A percentile compares a stretch with the other conserved stretches of the same genome.
Conservation (phyloP, 2,797 vertebrate genomes). For the Pseudopleuronectes americanus region DNA sequence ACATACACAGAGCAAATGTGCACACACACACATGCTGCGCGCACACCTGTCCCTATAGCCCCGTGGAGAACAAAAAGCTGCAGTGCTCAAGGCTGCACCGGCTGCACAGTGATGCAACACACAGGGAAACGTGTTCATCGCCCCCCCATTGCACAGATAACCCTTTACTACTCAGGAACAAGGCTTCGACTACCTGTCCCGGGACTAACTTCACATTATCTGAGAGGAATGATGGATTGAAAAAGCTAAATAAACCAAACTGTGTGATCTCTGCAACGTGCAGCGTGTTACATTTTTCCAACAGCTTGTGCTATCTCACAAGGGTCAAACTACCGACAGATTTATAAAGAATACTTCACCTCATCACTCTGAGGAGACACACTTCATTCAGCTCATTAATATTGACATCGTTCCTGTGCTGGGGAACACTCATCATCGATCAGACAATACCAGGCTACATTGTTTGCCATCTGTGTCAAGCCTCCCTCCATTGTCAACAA, state of each 20-base stretch:
- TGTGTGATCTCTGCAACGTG: slow-evolving; percentile 12
- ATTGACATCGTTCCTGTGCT: slow-evolving; percentile 53
- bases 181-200: slow-evolving; percentile 51
- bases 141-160: slow-evolving; percentile 30
- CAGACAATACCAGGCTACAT: slow-evolving; percentile 17
- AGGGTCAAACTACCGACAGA: slow-evolving; percentile 20
- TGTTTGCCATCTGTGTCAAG: slow-evolving; percentile 17
- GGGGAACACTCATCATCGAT: slow-evolving; percentile 60
- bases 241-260: slow-evolving; percentile 26
- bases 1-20: not conserved
- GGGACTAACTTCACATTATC: slow-evolving; percentile 43
- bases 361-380: slow-evolving; percentile 51
- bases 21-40: slow-evolving; percentile 35
- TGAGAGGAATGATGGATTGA: slow-evolving; percentile 41
- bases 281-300: not conserved
- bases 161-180: slow-evolving; percentile 4
- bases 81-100: slow-evolving; percentile 49
- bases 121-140: slow-evolving; percentile 50
- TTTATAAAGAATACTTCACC: slow-evolving; percentile 29
- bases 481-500: slow-evolving; percentile 23
- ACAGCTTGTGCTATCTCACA: not conserved
- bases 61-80: slow-evolving; percentile 57
- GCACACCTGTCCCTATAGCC: slow-evolving; percentile 54
- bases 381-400: slow-evolving; percentile 71
- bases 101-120: slow-evolving; percentile 71